These are phyloP conservation scores for Panopea generosa DNA, from an alignment of 2,888 invertebrate species.

Conservation along the genomic window DNA sequence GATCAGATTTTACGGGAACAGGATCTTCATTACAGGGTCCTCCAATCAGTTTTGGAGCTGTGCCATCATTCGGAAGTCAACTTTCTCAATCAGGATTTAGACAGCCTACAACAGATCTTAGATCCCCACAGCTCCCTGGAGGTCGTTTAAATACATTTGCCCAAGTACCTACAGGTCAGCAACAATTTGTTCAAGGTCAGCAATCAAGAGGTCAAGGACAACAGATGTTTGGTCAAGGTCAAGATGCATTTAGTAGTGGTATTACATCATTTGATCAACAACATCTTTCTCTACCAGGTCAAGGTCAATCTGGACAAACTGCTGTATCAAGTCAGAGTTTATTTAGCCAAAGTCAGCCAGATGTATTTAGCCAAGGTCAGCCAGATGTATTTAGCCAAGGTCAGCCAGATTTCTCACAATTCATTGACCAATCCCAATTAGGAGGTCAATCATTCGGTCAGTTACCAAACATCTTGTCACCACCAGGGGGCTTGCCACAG, in stretches of 20 bases:
- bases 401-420: background rate
- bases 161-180: constrained; percentile 8
- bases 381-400: constrained; percentile 1
- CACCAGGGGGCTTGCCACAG: constrained; percentile 25
- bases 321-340: no score
- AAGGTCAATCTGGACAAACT: background rate
- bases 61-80: background rate
- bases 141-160: constrained; percentile 31
- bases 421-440: background rate
- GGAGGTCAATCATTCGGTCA: background rate
- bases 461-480: background rate
- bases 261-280: constrained; percentile 13
- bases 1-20: background rate
- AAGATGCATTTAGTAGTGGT: no score
- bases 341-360: background rate
- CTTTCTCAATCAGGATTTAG: constrained; percentile 11
- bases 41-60: background rate
- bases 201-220: background rate
- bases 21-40: background rate
- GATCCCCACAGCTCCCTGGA: constrained; percentile 4
- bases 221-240: no score
- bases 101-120: background rate
- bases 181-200: constrained; percentile 19
- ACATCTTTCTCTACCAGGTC: background rate
- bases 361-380: constrained; percentile 3